Percentiles rank a stretch among this genome's conserved stretches.
phyloP scores from a whole-genome alignment of 2,888 invertebrate species.

The Acanthosepion esculentum region DNA sequence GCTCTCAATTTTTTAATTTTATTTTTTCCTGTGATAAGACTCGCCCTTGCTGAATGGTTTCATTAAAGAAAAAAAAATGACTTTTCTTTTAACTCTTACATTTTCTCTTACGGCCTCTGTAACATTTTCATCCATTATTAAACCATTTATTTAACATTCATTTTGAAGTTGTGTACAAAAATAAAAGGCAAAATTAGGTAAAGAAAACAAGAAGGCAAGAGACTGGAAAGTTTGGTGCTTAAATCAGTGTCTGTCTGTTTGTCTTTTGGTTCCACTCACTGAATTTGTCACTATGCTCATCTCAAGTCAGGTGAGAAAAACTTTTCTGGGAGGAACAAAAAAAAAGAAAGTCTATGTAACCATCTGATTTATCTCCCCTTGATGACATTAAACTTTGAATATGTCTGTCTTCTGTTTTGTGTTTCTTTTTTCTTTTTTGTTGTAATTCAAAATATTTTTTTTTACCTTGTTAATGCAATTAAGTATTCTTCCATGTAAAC shows the following conservation, averaged over 20 bases:
- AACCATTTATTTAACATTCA: neutral
- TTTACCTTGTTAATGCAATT: too few species aligned
- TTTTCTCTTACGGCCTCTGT: neutral
- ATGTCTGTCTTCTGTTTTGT: neutral
- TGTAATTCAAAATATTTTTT: too few species aligned
- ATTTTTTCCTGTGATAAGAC: too few species aligned
- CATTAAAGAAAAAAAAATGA: too few species aligned
- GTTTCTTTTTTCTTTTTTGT: neutral
- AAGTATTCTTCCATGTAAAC: too few species aligned
- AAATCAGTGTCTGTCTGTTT: neutral
- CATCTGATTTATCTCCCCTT: neutral
- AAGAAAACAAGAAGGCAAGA: neutral
- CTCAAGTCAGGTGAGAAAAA: too few species aligned
- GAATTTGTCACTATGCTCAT: neutral
- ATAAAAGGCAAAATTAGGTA: neutral
- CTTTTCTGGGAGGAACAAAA: too few species aligned
- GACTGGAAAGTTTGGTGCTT: constrained; percentile 2
- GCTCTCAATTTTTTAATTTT: too few species aligned
- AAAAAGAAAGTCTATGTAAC: neutral
- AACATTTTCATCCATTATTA: neutral
- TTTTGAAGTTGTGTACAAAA: neutral
- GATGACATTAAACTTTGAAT: neutral
- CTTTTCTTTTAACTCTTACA: neutral
- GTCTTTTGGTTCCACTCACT: neutral
- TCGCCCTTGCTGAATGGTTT: too few species aligned